phyloP scores from a whole-genome alignment of 2,888 invertebrate genomes.

The Tipula helvola region DNA sequence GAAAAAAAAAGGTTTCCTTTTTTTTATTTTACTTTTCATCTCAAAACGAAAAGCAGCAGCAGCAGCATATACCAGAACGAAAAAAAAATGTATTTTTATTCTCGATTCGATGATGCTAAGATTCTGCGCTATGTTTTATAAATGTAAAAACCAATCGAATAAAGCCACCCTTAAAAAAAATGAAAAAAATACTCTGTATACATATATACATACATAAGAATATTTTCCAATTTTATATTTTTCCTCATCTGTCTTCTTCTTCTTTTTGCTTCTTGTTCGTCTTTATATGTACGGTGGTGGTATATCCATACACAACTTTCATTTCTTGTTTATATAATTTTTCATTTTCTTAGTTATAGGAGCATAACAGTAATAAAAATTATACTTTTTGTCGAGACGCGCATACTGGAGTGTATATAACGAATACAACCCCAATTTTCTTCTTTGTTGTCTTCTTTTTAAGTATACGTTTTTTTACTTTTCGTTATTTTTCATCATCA shows the following conservation, averaged over 20 bases:
- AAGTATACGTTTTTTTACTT: neutral
- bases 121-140: slow-evolving; percentile 35
- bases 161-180: slow-evolving; percentile 32
- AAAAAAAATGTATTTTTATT: slow-evolving; percentile 11
- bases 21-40: neutral
- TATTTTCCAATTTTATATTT: slow-evolving; percentile 5
- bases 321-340: slow-evolving; percentile 8
- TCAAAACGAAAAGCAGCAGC: neutral
- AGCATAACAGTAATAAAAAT: neutral
- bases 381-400: slow-evolving; percentile 7
- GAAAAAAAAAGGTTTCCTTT: neutral
- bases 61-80: neutral
- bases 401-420: neutral
- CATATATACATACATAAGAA: neutral
- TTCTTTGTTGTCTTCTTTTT: neutral
- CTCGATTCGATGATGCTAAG: slow-evolving; percentile 38
- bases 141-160: slow-evolving; percentile 36
- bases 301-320: neutral
- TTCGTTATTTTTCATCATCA: neutral
- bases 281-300: neutral
- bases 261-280: neutral
- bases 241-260: slow-evolving; percentile 5
- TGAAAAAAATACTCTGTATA: neutral
- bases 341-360: slow-evolving; percentile 5
- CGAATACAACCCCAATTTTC: slow-evolving; percentile 7